These are phyloP conservation scores for Cataglyphis cursor DNA, from an alignment of 2,888 invertebrate genomes.

Conservation along the genomic window DNA sequence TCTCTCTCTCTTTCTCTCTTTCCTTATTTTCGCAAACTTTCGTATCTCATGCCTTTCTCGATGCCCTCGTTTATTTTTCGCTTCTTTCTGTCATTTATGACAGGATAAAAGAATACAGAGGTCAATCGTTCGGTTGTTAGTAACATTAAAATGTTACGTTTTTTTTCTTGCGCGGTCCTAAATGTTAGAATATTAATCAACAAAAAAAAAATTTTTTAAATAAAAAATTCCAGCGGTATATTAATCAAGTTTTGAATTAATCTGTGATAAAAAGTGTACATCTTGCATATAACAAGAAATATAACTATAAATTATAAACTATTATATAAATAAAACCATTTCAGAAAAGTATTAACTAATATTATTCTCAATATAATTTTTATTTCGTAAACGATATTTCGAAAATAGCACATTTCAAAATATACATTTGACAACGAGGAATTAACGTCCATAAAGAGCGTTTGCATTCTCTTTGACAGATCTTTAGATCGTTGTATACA, in stretches of 20 bases:
- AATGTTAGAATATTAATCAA: not conserved
- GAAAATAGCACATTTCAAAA: constrained; percentile 25
- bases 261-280: not conserved
- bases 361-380: not conserved
- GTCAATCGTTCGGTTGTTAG: not conserved
- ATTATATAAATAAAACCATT: not conserved
- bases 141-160: not conserved
- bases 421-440: not conserved
- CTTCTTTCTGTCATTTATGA: constrained; percentile 8
- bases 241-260: not conserved
- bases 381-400: not conserved
- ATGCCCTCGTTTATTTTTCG: not conserved
- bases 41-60: not conserved
- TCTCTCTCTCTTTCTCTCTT: no score
- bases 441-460: constrained; percentile 20
- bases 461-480: constrained; percentile 26
- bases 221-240: not conserved
- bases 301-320: not conserved
- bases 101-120: constrained; percentile 11
- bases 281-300: not conserved
- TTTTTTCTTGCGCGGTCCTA: not conserved
- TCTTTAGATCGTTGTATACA: constrained; percentile 54
- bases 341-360: not conserved
- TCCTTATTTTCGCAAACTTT: constrained; percentile 3
- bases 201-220: not conserved